These are phyloP conservation scores for Liodrosophila aerea DNA, from an alignment of 2,888 invertebrate species.

Conservation along the genomic window DNA sequence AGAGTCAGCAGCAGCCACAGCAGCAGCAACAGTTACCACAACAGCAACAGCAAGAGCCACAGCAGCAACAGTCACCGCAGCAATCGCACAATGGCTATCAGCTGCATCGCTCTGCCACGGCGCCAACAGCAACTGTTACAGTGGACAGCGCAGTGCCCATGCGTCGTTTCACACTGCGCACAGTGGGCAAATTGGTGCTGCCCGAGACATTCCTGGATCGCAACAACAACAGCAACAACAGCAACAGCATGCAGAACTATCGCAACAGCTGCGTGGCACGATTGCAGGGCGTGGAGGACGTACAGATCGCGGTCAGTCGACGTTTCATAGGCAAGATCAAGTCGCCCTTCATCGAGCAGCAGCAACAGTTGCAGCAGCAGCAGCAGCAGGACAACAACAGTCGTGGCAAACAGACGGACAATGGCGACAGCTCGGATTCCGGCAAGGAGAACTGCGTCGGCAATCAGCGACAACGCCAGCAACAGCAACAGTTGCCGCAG, in stretches of 20 bases:
- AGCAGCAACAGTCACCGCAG: background rate
- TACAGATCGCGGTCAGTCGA: conserved; percentile 43
- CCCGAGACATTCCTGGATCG: conserved; percentile 78
- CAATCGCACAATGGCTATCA: background rate
- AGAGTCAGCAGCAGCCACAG: conserved; percentile 2
- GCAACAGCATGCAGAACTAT: conserved; percentile 15
- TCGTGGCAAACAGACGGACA: conserved; percentile 20
- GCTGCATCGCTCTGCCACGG: conserved; percentile 35
- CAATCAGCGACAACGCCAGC: conserved; percentile 41
- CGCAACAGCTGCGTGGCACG: conserved; percentile 37
- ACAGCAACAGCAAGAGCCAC: background rate
- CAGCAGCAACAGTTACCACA: background rate
- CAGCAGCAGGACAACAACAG: conserved; percentile 28
- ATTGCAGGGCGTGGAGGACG: conserved; percentile 47
- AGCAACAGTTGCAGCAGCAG: conserved; percentile 53
- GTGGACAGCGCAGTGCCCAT: conserved; percentile 18
- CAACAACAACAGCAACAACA: conserved; percentile 59
- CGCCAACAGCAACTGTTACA: conserved; percentile 5
- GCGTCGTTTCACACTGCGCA: conserved; percentile 69
- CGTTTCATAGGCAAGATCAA: conserved; percentile 81
- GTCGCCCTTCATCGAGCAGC: conserved; percentile 80
- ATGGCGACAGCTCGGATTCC: conserved; percentile 71
- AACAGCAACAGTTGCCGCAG: conserved; percentile 18
- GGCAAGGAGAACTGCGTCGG: conserved; percentile 80
- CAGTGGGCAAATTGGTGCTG: conserved; percentile 79